A percentile compares a stretch with the other conserved stretches of the same genome.
Evolutionary conservation across 2,888 invertebrate species (phyloP).

Genomic region (Pimpla rufipes): DNA sequence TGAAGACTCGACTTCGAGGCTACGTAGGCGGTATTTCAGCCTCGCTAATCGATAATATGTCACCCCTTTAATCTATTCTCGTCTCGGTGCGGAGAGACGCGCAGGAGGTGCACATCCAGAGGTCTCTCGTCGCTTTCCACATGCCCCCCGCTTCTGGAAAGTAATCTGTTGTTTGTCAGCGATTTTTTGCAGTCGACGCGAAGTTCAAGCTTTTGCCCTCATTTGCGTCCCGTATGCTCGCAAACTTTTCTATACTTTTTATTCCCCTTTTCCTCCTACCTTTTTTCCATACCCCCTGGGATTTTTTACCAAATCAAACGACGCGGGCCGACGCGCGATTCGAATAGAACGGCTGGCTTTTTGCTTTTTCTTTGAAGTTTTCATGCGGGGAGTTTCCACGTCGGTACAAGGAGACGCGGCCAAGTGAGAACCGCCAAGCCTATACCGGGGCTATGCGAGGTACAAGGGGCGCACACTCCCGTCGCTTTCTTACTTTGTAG

Average conservation of each 20-base stretch:
- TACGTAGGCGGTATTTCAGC: conserved; percentile 30
- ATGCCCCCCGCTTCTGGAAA: neutral
- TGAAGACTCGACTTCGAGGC: conserved; percentile 10
- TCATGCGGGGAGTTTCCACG: conserved; percentile 59
- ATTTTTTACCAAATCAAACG: conserved; percentile 36
- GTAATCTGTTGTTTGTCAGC: conserved; percentile 62
- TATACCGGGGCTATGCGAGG: too few species aligned
- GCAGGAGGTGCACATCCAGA: conserved; percentile 16
- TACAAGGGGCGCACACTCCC: conserved; percentile 66
- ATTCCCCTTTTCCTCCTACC: conserved; percentile 59
- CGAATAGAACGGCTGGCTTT: conserved; percentile 75
- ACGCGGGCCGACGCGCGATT: conserved; percentile 57
- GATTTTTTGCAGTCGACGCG: conserved; percentile 22
- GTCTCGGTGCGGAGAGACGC: conserved; percentile 37
- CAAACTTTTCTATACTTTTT: conserved; percentile 2
- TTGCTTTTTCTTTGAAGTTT: conserved; percentile 71
- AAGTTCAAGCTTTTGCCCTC: conserved; percentile 8
- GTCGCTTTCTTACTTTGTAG: conserved; percentile 74
- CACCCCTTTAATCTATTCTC: conserved; percentile 58
- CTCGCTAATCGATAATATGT: conserved; percentile 58
- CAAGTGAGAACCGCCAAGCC: conserved; percentile 72
- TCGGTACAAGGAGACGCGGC: conserved; percentile 67
- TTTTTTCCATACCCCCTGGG: conserved; percentile 51
- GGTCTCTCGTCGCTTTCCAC: conserved; percentile 40
- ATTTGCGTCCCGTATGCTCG: neutral